Base-by-base conservation (phyloP, 2,797 vertebrate genomes). In the Lacerta agilis region DNA sequence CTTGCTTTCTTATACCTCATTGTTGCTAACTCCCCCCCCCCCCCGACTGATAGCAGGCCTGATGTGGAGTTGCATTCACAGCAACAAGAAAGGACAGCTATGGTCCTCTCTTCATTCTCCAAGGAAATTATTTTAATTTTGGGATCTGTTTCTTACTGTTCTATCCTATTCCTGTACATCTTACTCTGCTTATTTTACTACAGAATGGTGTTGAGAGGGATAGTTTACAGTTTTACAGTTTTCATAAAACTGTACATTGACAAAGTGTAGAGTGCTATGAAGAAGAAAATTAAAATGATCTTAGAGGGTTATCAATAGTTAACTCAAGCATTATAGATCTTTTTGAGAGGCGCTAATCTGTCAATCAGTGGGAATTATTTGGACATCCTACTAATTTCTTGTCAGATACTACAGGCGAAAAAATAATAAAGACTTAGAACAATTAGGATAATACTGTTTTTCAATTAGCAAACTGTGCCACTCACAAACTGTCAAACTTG, bases 361-460 rank as follows among this genome's bases (percentile, higher is more conserved):
- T 1, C 1, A 1, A 76, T 73, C 17, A 29, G 4, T 80, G n/a
- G 33, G 85, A 49, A n/a, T 0, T 84, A 72, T 82, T 85, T 45
- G 8, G 72, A 82, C 80, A 61, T 4, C 29, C 17, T 20, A 43
- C 69, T 72, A 9, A 72, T 83, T 71, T 89, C 25, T 90, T 83
- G 72, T 79, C 33, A 29, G 83, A 27, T 71, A 3, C 15, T 18
- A 3, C 1, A 86, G 64, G 49, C 71, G 29, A 80, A 79, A 38
- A 79, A 33, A 86, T 36, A 38, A 75, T 41, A 64, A 36, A 36
- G 13, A n/a, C 13, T 18, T 64, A 38, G 49, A n/a, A 64, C 10
- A 82, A 49, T 10, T 82, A 27, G 43, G n/a, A 0, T 0, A 23
- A 0, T 0, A 6, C 1, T 11, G 25, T 8, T 13, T 45, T 66